Base-by-base conservation (phyloP, 2,888 invertebrate species). In the Eupithecia insigniata region DNA sequence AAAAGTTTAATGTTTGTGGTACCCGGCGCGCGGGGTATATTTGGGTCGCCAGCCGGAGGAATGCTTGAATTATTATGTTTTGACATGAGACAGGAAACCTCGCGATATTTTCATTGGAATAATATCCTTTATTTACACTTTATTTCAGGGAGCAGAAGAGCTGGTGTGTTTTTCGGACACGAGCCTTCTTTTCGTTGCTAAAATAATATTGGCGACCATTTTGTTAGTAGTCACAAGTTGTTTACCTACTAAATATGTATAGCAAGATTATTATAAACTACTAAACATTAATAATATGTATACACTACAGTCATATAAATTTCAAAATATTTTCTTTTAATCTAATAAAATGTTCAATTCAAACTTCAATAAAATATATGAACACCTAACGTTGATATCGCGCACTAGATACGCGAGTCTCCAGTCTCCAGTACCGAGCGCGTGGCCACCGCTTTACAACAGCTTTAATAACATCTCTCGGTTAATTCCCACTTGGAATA, bases 401-500 rank as follows among this genome's bases (percentile, higher is more conserved):
- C 43, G 43, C 12, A 36, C 3, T 39, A 39, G 39, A 1, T 39
- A 39, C 18, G 39, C 39, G 22, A 51, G 46, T n/a, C 8, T 14
- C n/a, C n/a, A n/a, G n/a, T n/a, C 6, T n/a, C 26, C 6, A 14
- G 16, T 14, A 7, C 30, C 55, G 26, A 55, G 32, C 68, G 18
- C 43, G 18, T 14, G 3, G 34, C 36, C 10, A 12, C 39, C 43
- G 43, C 43, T 18, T 43, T 18, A 43, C 43, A n/a, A n/a, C 8
- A 46, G 58, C 32, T 46, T 65, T 51, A 18, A 43, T 43, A 66
- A 36, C 67, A 43, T 26, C 26, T 69, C 65, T n/a, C 58, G 22
- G 66, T 66, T 70, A 32, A 82, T 80, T 73, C 75, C 78, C 69
- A 64, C 64, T 67, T 74, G 73, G 80, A 70, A 77, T 81, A 81